These are phyloP conservation scores for Pachycephus smyrnensis DNA, from an alignment of 2,888 invertebrate species.

Conservation along the genomic window DNA sequence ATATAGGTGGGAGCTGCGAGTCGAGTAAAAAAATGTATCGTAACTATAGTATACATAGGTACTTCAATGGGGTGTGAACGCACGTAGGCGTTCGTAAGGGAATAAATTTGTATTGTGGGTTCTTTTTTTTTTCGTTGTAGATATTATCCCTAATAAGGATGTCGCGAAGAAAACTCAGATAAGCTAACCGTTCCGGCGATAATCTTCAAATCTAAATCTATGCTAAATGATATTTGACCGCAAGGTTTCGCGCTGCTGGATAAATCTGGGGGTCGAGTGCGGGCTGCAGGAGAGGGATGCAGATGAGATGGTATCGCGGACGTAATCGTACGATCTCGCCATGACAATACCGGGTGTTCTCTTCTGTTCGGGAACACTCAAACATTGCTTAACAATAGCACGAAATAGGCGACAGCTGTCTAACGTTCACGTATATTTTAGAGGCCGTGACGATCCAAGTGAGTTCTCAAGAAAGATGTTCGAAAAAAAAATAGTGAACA, in stretches of 20 bases:
- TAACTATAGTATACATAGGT: neutral
- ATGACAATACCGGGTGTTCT: slow-evolving; percentile 64
- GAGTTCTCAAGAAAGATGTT: slow-evolving; percentile 30
- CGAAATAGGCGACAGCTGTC: slow-evolving; percentile 64
- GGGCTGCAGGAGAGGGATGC: slow-evolving; percentile 51
- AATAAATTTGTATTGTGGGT: neutral
- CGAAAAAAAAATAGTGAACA: slow-evolving; percentile 25
- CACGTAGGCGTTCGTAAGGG: neutral
- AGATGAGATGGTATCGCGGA: slow-evolving; percentile 64
- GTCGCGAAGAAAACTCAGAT: slow-evolving; percentile 30
- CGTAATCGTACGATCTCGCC: slow-evolving; percentile 63
- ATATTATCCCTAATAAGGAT: slow-evolving; percentile 40
- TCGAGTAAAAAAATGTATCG: neutral
- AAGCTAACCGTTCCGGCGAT: slow-evolving; percentile 23
- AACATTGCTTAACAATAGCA: slow-evolving; percentile 63
- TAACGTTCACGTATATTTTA: slow-evolving; percentile 42
- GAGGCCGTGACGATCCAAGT: slow-evolving; percentile 3
- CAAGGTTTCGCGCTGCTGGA: slow-evolving; percentile 24
- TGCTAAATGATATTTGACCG: slow-evolving; percentile 40
- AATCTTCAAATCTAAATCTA: slow-evolving; percentile 47
- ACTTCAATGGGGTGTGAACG: neutral
- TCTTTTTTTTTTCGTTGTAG: neutral
- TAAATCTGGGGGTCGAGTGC: slow-evolving; percentile 3
- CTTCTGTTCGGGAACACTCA: slow-evolving; percentile 63
- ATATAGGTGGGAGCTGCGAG: neutral